These are phyloP conservation scores for Turnix velox DNA, from an alignment of 2,113 vertebrate genomes.

Conservation along the genomic window DNA sequence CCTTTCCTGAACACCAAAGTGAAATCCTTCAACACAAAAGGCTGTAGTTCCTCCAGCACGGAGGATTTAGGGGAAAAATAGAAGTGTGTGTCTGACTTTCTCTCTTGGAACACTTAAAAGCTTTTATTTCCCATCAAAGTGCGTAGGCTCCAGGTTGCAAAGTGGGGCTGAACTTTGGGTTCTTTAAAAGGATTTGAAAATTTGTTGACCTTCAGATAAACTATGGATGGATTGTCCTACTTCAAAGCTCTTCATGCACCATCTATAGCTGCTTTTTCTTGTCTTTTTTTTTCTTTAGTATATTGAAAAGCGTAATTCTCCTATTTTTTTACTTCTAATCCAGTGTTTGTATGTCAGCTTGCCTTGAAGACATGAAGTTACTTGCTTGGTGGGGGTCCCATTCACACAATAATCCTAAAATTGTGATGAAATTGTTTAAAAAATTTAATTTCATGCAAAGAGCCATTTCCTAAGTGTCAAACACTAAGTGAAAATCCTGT, in stretches of 20 bases:
- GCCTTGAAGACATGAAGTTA: not conserved
- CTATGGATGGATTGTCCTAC: not conserved
- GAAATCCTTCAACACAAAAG: not conserved
- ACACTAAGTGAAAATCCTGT: not conserved
- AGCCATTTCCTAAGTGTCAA: not conserved
- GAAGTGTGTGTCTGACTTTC: not conserved
- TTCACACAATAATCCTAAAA: not conserved
- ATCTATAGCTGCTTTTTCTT: rapidly evolving
- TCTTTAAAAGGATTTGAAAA: not conserved
- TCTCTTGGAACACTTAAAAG: not conserved
- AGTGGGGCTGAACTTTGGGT: too few relatives aligned
- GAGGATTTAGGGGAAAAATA: not conserved
- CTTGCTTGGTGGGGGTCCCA: not conserved
- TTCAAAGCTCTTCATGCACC: not conserved
- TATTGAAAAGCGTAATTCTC: not conserved
- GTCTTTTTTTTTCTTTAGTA: not conserved
- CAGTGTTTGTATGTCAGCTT: not conserved
- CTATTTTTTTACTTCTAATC: not conserved
- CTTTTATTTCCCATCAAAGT: too few relatives aligned
- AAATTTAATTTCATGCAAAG: not conserved
- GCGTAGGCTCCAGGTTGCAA: not conserved
- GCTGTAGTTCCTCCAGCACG: not conserved
- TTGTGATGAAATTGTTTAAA: not conserved
- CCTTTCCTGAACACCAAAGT: not conserved
- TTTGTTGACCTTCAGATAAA: not conserved